Evolutionary conservation across 1,140 invertebrate species (phyloP).

Genomic region (Aphelenchoides avenae): DNA sequence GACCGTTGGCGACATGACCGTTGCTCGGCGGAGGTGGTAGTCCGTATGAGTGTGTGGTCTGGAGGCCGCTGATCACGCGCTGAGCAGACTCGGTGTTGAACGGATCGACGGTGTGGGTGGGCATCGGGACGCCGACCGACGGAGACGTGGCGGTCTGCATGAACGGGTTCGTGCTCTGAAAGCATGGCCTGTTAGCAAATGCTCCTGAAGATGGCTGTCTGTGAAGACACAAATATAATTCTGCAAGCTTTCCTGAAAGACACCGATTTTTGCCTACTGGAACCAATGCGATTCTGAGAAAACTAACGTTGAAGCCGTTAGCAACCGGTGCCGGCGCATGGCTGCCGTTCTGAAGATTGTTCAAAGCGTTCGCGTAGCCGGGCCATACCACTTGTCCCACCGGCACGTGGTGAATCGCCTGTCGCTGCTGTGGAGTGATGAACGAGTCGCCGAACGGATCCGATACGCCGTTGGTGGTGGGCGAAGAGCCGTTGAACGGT

Average conservation of each 20-base stretch:
- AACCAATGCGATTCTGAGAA: no score
- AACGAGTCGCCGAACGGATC: conserved; percentile 52
- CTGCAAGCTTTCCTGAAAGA: no score
- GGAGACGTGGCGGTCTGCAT: conserved; percentile 3
- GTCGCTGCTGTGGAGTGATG: conserved; percentile 1
- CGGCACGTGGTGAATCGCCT: background rate
- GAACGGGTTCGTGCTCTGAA: conserved; percentile 37
- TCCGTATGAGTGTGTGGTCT: conserved; percentile 23
- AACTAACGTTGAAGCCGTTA: no score
- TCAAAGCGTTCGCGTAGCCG: no score
- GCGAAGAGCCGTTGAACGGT: conserved; percentile 5
- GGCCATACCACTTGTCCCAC: background rate
- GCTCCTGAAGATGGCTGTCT: no score
- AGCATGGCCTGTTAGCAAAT: no score
- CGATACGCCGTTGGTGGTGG: conserved; percentile 10
- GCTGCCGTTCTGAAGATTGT: no score
- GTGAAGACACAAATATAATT: no score
- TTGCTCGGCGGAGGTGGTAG: conserved; percentile 17
- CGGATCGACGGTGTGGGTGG: conserved; percentile 3
- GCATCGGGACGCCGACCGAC: no score
- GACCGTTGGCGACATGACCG: conserved; percentile 15
- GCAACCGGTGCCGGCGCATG: no score
- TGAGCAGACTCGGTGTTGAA: conserved; percentile 11
- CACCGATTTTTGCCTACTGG: no score
- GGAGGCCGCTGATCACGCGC: conserved; percentile 15